phyloP scores from a whole-genome alignment of 2,888 invertebrate genomes.

The Chirona hameri region DNA sequence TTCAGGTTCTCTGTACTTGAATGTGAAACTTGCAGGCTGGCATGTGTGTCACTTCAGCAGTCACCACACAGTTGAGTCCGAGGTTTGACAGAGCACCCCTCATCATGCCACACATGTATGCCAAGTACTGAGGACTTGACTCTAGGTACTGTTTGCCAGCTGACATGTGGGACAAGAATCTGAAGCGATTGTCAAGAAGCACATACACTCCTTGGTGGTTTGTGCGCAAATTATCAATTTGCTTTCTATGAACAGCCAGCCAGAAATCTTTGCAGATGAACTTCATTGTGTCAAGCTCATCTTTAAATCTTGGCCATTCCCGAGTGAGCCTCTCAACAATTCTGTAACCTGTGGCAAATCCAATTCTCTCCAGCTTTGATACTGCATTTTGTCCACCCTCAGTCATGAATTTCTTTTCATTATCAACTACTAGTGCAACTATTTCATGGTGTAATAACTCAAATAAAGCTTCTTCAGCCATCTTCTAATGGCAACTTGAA shows the following conservation, averaged over 20 bases:
- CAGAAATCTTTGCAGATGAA: constrained; percentile 99
- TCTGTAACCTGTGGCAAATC: constrained; percentile 56
- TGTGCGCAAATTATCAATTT: constrained; percentile 94
- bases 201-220: constrained; percentile 99
- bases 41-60: constrained; percentile 88
- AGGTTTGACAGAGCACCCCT: constrained; percentile 92
- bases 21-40: constrained; percentile 84
- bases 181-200: constrained; percentile 90
- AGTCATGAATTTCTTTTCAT: constrained; percentile 30
- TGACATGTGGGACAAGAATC: constrained; percentile 82
- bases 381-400: constrained; percentile 36
- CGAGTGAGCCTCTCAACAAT: constrained; percentile 67
- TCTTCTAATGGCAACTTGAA: not conserved
- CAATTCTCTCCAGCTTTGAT: constrained; percentile 53
- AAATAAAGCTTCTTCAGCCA: constrained; percentile 39
- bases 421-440: constrained; percentile 35
- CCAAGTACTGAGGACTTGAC: constrained; percentile 82
- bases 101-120: constrained; percentile 93
- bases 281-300: constrained; percentile 96
- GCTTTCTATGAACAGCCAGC: constrained; percentile 96
- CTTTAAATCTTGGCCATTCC: constrained; percentile 90
- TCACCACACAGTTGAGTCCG: constrained; percentile 88
- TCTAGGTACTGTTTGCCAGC: constrained; percentile 87
- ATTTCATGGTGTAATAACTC: constrained; percentile 39
- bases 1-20: constrained; percentile 36